Percentiles rank a stretch among this genome's conserved stretches.
Conservation (phyloP, 2,888 invertebrate species). For the Nomada lathburiana region DNA sequence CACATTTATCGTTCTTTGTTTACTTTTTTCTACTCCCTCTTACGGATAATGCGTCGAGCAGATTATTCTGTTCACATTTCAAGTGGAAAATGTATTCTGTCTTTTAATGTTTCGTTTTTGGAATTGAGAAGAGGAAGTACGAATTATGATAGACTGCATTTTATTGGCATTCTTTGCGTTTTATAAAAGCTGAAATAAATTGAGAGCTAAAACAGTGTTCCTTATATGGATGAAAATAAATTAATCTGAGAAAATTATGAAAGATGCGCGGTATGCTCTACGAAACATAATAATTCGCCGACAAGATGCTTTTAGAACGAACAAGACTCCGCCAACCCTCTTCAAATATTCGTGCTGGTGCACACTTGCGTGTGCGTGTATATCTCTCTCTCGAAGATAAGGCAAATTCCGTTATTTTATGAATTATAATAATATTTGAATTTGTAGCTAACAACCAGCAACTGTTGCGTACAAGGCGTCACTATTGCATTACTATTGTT, state of each 20-base stretch:
- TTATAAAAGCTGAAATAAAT: conserved; percentile 18
- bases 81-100: too few relatives aligned
- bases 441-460: neutral
- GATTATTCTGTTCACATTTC: too few relatives aligned
- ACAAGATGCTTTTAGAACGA: neutral
- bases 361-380: neutral
- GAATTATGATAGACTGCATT: neutral
- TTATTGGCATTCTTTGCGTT: neutral
- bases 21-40: too few relatives aligned
- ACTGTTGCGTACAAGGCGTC: neutral
- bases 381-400: neutral
- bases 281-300: conserved; percentile 34
- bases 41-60: too few relatives aligned
- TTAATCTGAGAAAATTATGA: conserved; percentile 38
- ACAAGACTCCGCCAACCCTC: neutral
- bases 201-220: conserved; percentile 1
- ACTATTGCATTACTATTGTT: neutral
- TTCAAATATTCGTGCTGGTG: conserved; percentile 15
- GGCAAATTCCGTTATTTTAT: neutral
- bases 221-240: conserved; percentile 10
- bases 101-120: too few relatives aligned
- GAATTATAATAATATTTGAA: conserved; percentile 12
- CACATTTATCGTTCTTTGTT: too few relatives aligned
- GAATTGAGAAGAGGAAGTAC: too few relatives aligned
- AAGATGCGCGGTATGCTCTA: conserved; percentile 6